Evolutionary conservation across 2,113 vertebrate genomes (phyloP).

Genomic region (Psophia crepitans): DNA sequence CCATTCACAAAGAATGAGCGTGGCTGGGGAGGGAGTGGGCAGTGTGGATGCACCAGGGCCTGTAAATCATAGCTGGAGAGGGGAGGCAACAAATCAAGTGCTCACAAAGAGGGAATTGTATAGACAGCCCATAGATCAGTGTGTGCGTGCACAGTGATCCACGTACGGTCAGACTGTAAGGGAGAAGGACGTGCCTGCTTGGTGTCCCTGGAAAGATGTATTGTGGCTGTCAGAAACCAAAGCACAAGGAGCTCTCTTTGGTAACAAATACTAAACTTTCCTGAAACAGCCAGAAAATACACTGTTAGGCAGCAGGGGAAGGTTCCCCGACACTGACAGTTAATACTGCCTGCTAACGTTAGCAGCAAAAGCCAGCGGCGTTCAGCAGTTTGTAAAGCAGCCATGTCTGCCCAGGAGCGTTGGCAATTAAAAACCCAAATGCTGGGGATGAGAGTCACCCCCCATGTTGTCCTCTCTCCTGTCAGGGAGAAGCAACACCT

Average conservation of each 20-base stretch:
- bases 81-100: neutral
- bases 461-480: neutral
- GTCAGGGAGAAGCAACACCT: accelerated
- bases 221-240: neutral
- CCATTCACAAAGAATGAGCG: neutral
- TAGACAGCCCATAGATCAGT: neutral
- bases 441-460: neutral
- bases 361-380: neutral
- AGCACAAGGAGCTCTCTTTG: neutral
- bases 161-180: neutral
- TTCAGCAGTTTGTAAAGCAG: neutral
- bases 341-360: neutral
- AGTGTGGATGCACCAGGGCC: neutral
- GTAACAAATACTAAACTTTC: neutral
- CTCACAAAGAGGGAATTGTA: neutral
- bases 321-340: neutral
- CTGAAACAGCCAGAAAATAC: neutral
- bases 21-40: neutral
- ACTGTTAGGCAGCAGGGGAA: neutral
- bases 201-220: neutral
- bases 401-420: neutral
- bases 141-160: neutral
- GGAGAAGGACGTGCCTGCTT: neutral
- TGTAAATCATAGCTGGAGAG: neutral
- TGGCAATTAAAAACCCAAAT: neutral